Conservation (phyloP, 2,113 vertebrate species). For the Alexandromys fortis region DNA sequence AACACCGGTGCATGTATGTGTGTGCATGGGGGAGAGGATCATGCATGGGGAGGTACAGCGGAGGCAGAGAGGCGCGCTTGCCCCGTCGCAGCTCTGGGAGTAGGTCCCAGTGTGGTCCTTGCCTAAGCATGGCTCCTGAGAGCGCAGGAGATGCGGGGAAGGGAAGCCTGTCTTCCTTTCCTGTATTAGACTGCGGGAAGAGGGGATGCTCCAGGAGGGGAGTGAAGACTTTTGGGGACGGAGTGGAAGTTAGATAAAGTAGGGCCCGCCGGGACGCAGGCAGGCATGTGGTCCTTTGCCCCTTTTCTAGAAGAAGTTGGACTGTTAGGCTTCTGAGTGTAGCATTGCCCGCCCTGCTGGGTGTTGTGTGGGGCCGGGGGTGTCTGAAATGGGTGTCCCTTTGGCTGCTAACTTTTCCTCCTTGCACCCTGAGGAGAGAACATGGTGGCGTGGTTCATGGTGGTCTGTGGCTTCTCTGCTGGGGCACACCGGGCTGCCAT, state of each 20-base stretch:
- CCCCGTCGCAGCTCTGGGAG: background rate
- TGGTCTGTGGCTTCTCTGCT: background rate
- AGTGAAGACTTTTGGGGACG: background rate
- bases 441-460: accelerated
- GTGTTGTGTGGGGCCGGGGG: background rate
- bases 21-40: too few relatives aligned
- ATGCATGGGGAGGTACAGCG: too few relatives aligned
- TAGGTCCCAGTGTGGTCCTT: background rate
- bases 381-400: background rate
- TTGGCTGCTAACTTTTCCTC: background rate
- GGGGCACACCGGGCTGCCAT: accelerated
- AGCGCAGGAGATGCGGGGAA: background rate
- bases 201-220: background rate
- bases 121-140: background rate
- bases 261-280: background rate
- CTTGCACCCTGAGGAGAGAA: background rate
- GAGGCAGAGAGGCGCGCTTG: background rate
- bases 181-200: background rate
- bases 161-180: accelerated
- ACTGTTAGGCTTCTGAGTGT: background rate
- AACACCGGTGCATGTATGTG: too few relatives aligned
- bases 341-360: accelerated
- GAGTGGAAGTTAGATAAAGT: background rate
- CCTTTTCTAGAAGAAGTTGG: background rate
- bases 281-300: background rate